A percentile compares a stretch with the other conserved stretches of the same genome.
These are phyloP conservation scores for Hycleus phaleratus DNA, from an alignment of 1,140 invertebrate genomes.

Conservation along the genomic window DNA sequence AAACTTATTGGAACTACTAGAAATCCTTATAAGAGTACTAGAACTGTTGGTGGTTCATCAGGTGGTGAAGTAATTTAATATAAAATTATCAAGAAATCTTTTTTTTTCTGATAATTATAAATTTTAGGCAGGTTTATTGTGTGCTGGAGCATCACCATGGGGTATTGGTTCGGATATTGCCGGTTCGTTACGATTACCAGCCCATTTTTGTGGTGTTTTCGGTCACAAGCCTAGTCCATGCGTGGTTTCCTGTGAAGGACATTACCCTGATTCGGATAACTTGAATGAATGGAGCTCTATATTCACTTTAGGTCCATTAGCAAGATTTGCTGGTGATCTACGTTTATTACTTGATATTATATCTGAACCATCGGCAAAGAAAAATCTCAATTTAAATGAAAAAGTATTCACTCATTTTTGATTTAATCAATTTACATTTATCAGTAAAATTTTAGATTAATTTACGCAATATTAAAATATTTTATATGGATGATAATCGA, in stretches of 20 bases:
- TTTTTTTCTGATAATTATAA: not conserved
- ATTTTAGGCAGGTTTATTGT: constrained; percentile 53
- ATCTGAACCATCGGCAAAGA: constrained; percentile 18
- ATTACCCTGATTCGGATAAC: constrained; percentile 17
- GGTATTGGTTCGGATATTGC: constrained; percentile 78
- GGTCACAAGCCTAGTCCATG: constrained; percentile 70
- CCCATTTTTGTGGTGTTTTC: constrained; percentile 78
- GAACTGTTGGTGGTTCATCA: constrained; percentile 68
- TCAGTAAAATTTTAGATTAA: constrained; percentile 49
- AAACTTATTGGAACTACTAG: constrained; percentile 75
- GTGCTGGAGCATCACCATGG: constrained; percentile 65
- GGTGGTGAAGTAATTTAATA: constrained; percentile 56
- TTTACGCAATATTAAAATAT: constrained; percentile 62
- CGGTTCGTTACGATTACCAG: constrained; percentile 76
- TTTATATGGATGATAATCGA: constrained; percentile 69
- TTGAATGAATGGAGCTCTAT: constrained; percentile 29
- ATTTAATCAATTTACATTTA: constrained; percentile 3
- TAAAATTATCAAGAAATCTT: not conserved
- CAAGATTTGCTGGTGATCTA: constrained; percentile 75
- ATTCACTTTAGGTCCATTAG: constrained; percentile 70
- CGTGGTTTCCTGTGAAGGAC: constrained; percentile 47
- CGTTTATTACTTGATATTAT: constrained; percentile 57
- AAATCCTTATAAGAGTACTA: constrained; percentile 79
- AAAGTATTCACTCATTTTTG: not conserved
- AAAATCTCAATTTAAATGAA: constrained; percentile 21